Evolutionary conservation across 2,888 invertebrate species (phyloP), one percentile per base, ranked within the genome.

Genomic region (Ceratothoa steindachneri): DNA sequence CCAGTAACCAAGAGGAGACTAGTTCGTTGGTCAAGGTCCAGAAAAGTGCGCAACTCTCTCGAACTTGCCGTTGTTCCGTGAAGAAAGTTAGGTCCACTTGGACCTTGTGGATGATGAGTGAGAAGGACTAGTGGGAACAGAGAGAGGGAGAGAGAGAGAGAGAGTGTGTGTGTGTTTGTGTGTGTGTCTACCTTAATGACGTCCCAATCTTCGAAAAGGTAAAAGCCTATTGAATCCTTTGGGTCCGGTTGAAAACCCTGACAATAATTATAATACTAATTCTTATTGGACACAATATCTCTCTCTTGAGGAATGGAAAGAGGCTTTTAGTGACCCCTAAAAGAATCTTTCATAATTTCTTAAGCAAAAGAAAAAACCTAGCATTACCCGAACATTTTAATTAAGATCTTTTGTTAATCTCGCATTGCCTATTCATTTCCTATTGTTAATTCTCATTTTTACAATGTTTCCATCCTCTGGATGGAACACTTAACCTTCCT

Each of bases 351-450:
- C 60, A 60, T 60, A 60, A 60, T 60, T 60, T 60, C 60, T 60
- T 60, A 60, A 60, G 60, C 12, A 12, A 60, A 12, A 60, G 27
- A 60, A 60, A 60, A 24, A 60, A 24, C 60, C 60, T 60, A 60
- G 60, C 60, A 60, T 60, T 60, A 60, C 24, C 60, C 60, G 60
- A 60, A 60, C 60, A 60, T 60, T 60, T 60, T 60, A 60, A 60
- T 60, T 60, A 60, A 60, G 22, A 60, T 60, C 60, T 60, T 60
- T 60, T 60, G 60, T 60, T 60, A 60, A 60, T 60, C 19, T 60
- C 60, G 12, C 24, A 60, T 60, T 60, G 60, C 60, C 60, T 60
- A 60, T 60, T 60, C 60, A 60, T 60, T 60, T 60, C 24, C 60
- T 60, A 60, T 60, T 60, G 60, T 60, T 60, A 60, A 60, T 60